Base-by-base conservation (phyloP, 2,113 vertebrate species). In the Accipiter virgatus region DNA sequence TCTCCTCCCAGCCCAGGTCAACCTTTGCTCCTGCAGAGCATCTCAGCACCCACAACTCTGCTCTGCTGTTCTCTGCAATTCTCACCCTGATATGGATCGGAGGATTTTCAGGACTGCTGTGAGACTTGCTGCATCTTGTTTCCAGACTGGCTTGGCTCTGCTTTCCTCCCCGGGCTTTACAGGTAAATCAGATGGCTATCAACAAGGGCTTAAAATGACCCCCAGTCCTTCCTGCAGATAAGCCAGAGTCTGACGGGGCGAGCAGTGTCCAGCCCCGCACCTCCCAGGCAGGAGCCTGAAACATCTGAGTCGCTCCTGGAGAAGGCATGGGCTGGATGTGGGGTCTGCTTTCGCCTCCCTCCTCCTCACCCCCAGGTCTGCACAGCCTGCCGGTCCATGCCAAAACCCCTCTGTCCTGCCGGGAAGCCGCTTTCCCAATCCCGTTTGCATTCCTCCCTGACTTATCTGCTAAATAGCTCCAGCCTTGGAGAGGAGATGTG, bases 91-190 rank as follows among this genome's bases (percentile, higher is more conserved):
- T 73, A 80, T 3, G 21, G 95, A 90, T 97, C 86, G 40, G 85
- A 88, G 82, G 4, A 61, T 83, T 93, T 86, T 88, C 38, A 81
- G 77, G 90, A n/a, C 87, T 94, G 86, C 80, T 58, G 19, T 20
- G n/a, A 88, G 85, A 21, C 97, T 93, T 97, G 97, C 94, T 59
- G 17, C 2, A 1, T 97, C 97, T 97, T 96, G 97, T 95, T 87
- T 42, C 47, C 88, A 87, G 20, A 16, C 94, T 52, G 53, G 62
- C 75, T 91, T 20, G 27, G 52, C 83, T 93, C 94, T 62, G 53
- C 62, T 78, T 43, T 79, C 42, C 81, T 93, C 74, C 22, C 80
- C 61, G 10, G 8, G 58, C 58, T 89, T 68, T 81, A 42, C 45
- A 68, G 47, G 7, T 45, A 47, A 7, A 29, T 27, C 80, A 86